phyloP scores from a whole-genome alignment of 2,113 vertebrate species.

The Mugil cephalus region DNA sequence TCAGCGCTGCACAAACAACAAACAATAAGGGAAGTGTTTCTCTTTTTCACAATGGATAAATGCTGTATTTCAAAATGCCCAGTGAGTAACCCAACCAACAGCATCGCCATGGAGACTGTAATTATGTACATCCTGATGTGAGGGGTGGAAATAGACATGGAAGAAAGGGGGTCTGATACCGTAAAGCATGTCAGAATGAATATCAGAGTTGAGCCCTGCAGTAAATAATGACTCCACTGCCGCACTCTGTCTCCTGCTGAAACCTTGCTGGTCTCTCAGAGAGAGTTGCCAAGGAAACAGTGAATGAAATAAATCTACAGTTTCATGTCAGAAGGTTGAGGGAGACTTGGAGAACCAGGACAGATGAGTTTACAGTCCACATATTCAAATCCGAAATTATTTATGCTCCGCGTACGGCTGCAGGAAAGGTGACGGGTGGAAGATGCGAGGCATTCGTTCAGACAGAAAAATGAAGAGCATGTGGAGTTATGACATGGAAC shows the following conservation, averaged over 20 bases:
- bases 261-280: slow-evolving; percentile 69
- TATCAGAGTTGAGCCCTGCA: slow-evolving; percentile 77
- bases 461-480: background rate
- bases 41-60: slow-evolving; percentile 54
- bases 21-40: slow-evolving; percentile 13
- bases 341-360: slow-evolving; percentile 41
- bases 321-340: slow-evolving; percentile 74
- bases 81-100: slow-evolving; percentile 61
- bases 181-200: slow-evolving; percentile 73
- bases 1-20: slow-evolving; percentile 18
- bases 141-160: slow-evolving; percentile 70
- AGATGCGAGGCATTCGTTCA: background rate
- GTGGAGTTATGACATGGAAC: too few species aligned
- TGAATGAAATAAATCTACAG: slow-evolving; percentile 76
- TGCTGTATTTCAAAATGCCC: slow-evolving; percentile 69
- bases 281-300: slow-evolving; percentile 85
- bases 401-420: slow-evolving; percentile 4
- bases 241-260: slow-evolving; percentile 75
- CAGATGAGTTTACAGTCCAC: slow-evolving; percentile 29
- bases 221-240: slow-evolving; percentile 80
- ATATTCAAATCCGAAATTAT: slow-evolving; percentile 33
- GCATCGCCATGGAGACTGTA: slow-evolving; percentile 84
- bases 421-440: too few species aligned
- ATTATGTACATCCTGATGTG: slow-evolving; percentile 79
- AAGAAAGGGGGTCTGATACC: slow-evolving; percentile 59